A percentile compares a stretch with the other conserved stretches of the same genome.
Evolutionary conservation across 2,888 invertebrate genomes (phyloP).

Genomic region (Drosophila algonquin): DNA sequence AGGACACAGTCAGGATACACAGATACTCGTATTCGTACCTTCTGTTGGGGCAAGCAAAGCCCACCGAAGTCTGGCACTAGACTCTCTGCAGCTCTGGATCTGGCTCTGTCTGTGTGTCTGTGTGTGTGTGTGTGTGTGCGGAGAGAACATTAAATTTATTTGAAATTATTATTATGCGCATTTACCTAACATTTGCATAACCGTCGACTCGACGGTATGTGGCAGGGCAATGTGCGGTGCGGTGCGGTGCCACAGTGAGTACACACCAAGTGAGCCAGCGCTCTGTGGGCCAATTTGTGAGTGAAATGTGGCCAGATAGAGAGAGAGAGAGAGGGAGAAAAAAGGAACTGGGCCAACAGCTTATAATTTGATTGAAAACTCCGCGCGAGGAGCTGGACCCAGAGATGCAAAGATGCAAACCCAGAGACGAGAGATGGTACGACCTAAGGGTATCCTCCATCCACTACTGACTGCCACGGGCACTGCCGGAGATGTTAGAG

Average conservation of each 20-base stretch:
- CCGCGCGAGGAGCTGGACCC: conserved; percentile 19
- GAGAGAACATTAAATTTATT: conserved; percentile 48
- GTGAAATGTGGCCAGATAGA: conserved; percentile 20
- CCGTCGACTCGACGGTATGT: conserved; percentile 35
- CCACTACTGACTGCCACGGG: too few relatives aligned
- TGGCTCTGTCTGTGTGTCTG: not conserved
- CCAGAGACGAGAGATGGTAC: too few relatives aligned
- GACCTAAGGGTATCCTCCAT: too few relatives aligned
- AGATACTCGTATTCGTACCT: conserved; percentile 21
- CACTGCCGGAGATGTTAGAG: too few relatives aligned
- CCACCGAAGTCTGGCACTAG: conserved; percentile 11
- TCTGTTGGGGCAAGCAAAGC: conserved; percentile 29
- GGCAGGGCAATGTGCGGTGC: too few relatives aligned
- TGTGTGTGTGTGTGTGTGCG: conserved; percentile 1
- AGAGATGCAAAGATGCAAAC: too few relatives aligned
- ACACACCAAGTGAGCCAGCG: conserved; percentile 4
- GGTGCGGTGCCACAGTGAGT: not conserved
- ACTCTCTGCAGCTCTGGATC: conserved; percentile 4
- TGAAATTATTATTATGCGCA: conserved; percentile 57
- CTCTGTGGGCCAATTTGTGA: conserved; percentile 42
- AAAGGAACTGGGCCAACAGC: conserved; percentile 25
- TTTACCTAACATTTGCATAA: conserved; percentile 57
- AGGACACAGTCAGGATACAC: conserved; percentile 9
- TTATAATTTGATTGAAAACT: conserved; percentile 48
- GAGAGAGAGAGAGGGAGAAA: not conserved